These are phyloP conservation scores for Xanthorhoe spadicearia DNA, from an alignment of 2,888 invertebrate species.

Conservation along the genomic window DNA sequence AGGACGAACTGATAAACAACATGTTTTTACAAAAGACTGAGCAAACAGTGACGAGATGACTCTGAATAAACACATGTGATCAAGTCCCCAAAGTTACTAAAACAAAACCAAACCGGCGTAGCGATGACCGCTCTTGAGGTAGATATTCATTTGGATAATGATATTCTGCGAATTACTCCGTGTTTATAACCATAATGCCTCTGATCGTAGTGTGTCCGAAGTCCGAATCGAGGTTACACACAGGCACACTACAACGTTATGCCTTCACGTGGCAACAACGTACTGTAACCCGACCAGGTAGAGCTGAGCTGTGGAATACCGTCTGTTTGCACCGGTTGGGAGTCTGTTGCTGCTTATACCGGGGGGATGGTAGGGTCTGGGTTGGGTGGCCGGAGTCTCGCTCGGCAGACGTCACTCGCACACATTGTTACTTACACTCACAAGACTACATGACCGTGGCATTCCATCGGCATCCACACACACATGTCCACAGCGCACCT, in stretches of 20 bases:
- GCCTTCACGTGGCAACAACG: constrained; percentile 81
- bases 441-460: constrained; percentile 74
- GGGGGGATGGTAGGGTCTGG: constrained; percentile 61
- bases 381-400: constrained; percentile 61
- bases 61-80: constrained; percentile 29
- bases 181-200: constrained; percentile 80
- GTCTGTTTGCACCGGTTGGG: constrained; percentile 59
- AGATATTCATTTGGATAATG: constrained; percentile 80
- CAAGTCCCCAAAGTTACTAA: constrained; percentile 43
- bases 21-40: constrained; percentile 24
- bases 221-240: constrained; percentile 83
- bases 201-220: constrained; percentile 76
- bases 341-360: constrained; percentile 43
- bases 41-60: constrained; percentile 23
- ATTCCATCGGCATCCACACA: constrained; percentile 80
- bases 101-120: constrained; percentile 61
- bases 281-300: constrained; percentile 62
- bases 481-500: constrained; percentile 80
- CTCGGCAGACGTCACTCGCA: constrained; percentile 83
- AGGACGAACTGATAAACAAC: constrained; percentile 23
- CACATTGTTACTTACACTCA: constrained; percentile 65
- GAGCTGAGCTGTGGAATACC: constrained; percentile 61
- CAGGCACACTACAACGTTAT: constrained; percentile 67
- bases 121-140: constrained; percentile 62
- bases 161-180: constrained; percentile 81